Base-by-base conservation (phyloP, 2,113 vertebrate genomes). In the Promerops cafer region DNA sequence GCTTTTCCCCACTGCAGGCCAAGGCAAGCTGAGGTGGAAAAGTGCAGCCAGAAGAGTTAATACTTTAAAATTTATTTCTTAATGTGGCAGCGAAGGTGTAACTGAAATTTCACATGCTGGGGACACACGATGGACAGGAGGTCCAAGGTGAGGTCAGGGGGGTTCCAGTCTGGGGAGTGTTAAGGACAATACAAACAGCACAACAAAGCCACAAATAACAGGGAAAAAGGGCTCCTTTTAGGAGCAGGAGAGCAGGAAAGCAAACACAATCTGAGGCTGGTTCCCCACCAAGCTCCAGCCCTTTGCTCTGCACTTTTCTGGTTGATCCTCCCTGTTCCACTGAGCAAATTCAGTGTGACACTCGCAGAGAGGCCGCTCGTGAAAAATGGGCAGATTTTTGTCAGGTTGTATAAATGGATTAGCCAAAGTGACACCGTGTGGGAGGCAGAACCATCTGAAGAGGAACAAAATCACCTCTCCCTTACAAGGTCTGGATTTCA, bases 361-460 rank as follows among this genome's bases (percentile, higher is more conserved):
- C 90, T 83, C 93, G 6, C 68, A 81, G 90, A 83, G 94, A 70
- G 95, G 85, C 45, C 8, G 6, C 23, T 83, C 22, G 37, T 71
- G 92, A 78, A 31, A 49, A 87, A 92, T 11, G 26, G 93, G 94
- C 90, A 93, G 79, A 64, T 89, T 90, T 96, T 93, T 96, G 79
- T 96, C 96, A 93, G 96, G 88, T 40, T 95, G 94, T 95, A 93
- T 40, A 92, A 96, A 96, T 83, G 96, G 95, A 97, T 96, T 94
- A 96, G 85, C 93, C 96, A 19, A 90, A 96, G 90, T 96, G 96
- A 93, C 94, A 93, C 18, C 20, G 40, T 7, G 45, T n/a, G 75
- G 88, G 92, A 94, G 88, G 96, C 93, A 96, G 92, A 78, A 75
- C 60, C 90, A 71, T 92, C 90, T 90, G 96, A 94, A 37, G 89